These are phyloP conservation scores for Trichonephila clavipes DNA, from an alignment of 1,140 invertebrate species.

Conservation along the genomic window DNA sequence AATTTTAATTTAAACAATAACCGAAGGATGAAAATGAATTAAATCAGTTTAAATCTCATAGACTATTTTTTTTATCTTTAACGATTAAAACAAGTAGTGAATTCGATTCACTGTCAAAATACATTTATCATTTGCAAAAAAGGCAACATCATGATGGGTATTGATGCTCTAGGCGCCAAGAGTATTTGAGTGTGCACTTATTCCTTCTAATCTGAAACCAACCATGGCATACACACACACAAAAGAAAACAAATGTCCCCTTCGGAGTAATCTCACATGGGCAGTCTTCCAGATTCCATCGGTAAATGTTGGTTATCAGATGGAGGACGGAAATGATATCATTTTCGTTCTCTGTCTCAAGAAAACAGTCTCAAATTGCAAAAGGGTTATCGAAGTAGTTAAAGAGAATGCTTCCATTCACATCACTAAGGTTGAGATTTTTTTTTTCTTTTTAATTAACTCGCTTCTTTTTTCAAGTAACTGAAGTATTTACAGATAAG, in stretches of 20 bases:
- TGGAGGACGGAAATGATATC: constrained; percentile 27
- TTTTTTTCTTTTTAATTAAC: neutral
- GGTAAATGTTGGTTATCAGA: constrained; percentile 56
- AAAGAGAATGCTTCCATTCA: neutral
- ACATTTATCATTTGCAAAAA: neutral
- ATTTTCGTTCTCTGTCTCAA: constrained; percentile 35
- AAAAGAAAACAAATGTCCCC: neutral
- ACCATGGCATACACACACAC: neutral
- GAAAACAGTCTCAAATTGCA: constrained; percentile 33
- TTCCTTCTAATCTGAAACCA: constrained; percentile 7
- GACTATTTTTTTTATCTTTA: too few relatives aligned
- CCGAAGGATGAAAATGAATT: too few relatives aligned
- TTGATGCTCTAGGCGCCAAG: neutral
- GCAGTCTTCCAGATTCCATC: constrained; percentile 38
- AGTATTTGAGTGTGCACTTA: constrained; percentile 9
- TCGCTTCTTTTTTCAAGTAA: too few relatives aligned
- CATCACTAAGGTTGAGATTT: neutral
- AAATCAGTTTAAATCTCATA: too few relatives aligned
- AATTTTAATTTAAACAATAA: too few relatives aligned
- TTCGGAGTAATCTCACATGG: constrained; percentile 15
- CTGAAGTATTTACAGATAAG: constrained; percentile 15
- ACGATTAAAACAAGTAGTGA: neutral
- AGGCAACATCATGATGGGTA: neutral
- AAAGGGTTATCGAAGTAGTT: neutral
- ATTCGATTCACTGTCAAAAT: neutral